Conservation (phyloP, 1,140 invertebrate species). For the Holotrichia oblita region DNA sequence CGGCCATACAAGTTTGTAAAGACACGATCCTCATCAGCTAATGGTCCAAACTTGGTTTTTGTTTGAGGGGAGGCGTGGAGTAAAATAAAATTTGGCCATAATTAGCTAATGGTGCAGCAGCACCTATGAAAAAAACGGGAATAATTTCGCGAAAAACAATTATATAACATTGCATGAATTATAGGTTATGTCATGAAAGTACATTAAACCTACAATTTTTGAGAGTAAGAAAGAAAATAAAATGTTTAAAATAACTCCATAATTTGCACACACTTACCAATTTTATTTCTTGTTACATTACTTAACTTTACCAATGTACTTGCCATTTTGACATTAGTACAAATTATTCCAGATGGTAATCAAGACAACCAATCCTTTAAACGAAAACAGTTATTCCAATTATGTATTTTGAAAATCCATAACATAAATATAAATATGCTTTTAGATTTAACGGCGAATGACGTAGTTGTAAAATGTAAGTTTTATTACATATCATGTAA, state of each 20-base stretch:
- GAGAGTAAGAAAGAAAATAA: slow-evolving; percentile 35
- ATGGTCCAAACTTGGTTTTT: too few relatives aligned
- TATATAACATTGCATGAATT: slow-evolving; percentile 28
- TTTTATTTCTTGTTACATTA: slow-evolving; percentile 64
- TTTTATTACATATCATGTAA: too few relatives aligned
- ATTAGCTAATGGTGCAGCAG: slow-evolving; percentile 60
- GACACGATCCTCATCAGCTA: slow-evolving; percentile 94
- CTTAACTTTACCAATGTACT: slow-evolving; percentile 69
- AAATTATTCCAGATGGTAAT: background rate
- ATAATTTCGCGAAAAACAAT: slow-evolving; percentile 38
- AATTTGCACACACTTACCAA: slow-evolving; percentile 61
- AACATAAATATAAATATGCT: too few relatives aligned
- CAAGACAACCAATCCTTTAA: slow-evolving; percentile 12
- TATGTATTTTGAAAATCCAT: background rate
- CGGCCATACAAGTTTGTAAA: slow-evolving; percentile 99
- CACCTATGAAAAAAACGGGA: slow-evolving; percentile 56
- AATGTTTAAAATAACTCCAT: slow-evolving; percentile 45
- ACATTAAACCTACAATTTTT: background rate
- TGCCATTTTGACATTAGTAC: slow-evolving; percentile 66
- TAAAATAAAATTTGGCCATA: slow-evolving; percentile 58
- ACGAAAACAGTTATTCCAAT: background rate
- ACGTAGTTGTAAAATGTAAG: too few relatives aligned
- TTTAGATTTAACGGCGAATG: too few relatives aligned
- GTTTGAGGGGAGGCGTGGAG: slow-evolving; percentile 65
- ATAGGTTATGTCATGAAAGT: background rate